Evolutionary conservation across 2,888 invertebrate species (phyloP).

Genomic region (Tholera decimalis): DNA sequence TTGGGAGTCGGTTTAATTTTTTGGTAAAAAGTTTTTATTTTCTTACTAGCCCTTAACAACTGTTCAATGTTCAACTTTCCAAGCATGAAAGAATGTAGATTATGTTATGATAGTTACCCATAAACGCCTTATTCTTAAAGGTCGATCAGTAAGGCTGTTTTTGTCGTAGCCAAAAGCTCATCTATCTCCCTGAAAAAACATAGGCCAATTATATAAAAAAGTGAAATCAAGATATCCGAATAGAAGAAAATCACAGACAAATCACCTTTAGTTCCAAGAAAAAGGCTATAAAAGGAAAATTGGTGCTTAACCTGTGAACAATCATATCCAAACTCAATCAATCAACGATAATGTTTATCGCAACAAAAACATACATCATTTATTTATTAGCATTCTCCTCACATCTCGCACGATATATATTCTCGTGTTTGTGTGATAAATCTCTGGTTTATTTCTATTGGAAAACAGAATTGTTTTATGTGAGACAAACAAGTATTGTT

Average conservation of each 20-base stretch:
- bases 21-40: too few relatives aligned
- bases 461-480: slow-evolving; percentile 49
- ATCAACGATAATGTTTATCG: slow-evolving; percentile 59
- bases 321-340: slow-evolving; percentile 51
- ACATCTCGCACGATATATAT: slow-evolving; percentile 19
- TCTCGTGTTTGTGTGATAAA: slow-evolving; percentile 51
- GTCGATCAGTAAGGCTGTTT: too few relatives aligned
- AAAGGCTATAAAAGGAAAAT: slow-evolving; percentile 19
- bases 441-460: slow-evolving; percentile 53
- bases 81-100: too few relatives aligned
- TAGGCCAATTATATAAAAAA: neutral
- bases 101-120: too few relatives aligned
- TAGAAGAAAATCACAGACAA: slow-evolving; percentile 25
- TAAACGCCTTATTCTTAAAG: too few relatives aligned
- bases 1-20: too few relatives aligned
- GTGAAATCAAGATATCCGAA: neutral
- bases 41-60: too few relatives aligned
- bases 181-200: too few relatives aligned
- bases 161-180: too few relatives aligned
- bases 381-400: slow-evolving; percentile 45
- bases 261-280: slow-evolving; percentile 10
- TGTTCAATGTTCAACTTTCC: too few relatives aligned
- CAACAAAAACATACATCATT: slow-evolving; percentile 64
- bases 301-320: slow-evolving; percentile 32
- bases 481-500: slow-evolving; percentile 38